A percentile compares a stretch with the other conserved stretches of the same genome.
phyloP scores from a whole-genome alignment of 2,888 invertebrate species.

The Campopleginae sp. region DNA sequence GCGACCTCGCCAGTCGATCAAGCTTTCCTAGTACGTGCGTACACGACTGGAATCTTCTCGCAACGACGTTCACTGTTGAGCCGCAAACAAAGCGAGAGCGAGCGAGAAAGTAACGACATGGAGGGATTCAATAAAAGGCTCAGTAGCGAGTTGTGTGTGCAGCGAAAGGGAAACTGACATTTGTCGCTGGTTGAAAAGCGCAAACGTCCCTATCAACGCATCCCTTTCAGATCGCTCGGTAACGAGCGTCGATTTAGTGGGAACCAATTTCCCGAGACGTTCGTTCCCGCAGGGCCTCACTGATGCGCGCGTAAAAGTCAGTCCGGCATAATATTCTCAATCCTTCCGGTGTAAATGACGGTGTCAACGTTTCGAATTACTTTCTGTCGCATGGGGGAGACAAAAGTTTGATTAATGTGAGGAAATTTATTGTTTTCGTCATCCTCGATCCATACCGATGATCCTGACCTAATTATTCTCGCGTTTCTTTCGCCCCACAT shows the following conservation, averaged over 20 bases:
- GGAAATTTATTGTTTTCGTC: neutral
- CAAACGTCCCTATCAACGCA: constrained; percentile 39
- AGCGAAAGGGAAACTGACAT: constrained; percentile 2
- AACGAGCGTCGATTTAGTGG: constrained; percentile 36
- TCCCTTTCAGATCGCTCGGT: constrained; percentile 7
- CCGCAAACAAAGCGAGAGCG: constrained; percentile 25
- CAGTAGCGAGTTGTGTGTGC: neutral
- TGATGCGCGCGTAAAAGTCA: constrained; percentile 23
- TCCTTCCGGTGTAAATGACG: constrained; percentile 61
- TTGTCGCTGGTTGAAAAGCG: constrained; percentile 31
- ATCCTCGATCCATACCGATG: neutral
- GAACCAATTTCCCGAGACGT: constrained; percentile 47
- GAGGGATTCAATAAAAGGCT: too few relatives aligned
- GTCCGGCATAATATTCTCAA: constrained; percentile 35
- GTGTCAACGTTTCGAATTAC: constrained; percentile 1
- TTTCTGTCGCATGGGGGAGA: neutral
- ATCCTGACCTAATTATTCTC: neutral
- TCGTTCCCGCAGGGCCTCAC: constrained; percentile 38
- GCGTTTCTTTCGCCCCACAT: neutral
- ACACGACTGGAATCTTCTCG: constrained; percentile 29
- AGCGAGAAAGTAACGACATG: neutral
- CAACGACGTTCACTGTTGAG: constrained; percentile 14
- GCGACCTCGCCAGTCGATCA: constrained; percentile 71
- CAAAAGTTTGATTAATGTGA: constrained; percentile 7
- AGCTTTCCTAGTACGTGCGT: constrained; percentile 15